A percentile compares a stretch with the other conserved stretches of the same genome.
Evolutionary conservation across 64 coral and sea anemone genomes (phyloP).

Genomic region (Montipora sp.): DNA sequence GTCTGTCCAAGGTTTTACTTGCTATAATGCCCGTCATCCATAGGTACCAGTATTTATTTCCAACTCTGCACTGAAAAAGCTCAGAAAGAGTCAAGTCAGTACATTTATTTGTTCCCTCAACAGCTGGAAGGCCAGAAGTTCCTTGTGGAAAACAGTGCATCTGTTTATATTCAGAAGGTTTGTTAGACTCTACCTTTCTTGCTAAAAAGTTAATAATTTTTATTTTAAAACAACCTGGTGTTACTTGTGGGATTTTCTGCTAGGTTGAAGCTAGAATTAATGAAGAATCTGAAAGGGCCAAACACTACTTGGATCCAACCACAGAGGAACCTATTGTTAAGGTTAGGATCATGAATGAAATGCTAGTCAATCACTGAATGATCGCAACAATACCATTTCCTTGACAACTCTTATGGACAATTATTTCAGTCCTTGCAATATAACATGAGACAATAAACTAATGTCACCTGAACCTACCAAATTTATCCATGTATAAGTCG

Average conservation of each 20-base stretch:
- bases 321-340: slow-evolving; percentile 97
- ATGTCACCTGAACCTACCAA: too few species aligned
- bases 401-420: too few species aligned
- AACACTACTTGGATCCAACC: slow-evolving; percentile 96
- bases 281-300: slow-evolving; percentile 98
- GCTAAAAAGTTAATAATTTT: not conserved
- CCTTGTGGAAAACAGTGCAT: slow-evolving; percentile 98
- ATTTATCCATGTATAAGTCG: too few species aligned
- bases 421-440: too few species aligned
- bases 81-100: not conserved
- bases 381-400: too few species aligned
- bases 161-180: slow-evolving; percentile 99
- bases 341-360: slow-evolving; percentile 32
- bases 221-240: not conserved
- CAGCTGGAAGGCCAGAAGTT: slow-evolving; percentile 98
- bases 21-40: too few species aligned
- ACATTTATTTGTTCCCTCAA: slow-evolving; percentile 7
- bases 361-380: not conserved
- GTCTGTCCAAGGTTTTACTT: too few species aligned
- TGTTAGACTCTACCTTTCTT: not conserved
- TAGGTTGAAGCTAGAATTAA: slow-evolving; percentile 98
- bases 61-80: not conserved
- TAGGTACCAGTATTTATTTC: too few species aligned
- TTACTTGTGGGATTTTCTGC: not conserved
- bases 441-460: too few species aligned